phyloP scores from a whole-genome alignment of 2,113 vertebrate genomes.

The Plestiodon gilberti region DNA sequence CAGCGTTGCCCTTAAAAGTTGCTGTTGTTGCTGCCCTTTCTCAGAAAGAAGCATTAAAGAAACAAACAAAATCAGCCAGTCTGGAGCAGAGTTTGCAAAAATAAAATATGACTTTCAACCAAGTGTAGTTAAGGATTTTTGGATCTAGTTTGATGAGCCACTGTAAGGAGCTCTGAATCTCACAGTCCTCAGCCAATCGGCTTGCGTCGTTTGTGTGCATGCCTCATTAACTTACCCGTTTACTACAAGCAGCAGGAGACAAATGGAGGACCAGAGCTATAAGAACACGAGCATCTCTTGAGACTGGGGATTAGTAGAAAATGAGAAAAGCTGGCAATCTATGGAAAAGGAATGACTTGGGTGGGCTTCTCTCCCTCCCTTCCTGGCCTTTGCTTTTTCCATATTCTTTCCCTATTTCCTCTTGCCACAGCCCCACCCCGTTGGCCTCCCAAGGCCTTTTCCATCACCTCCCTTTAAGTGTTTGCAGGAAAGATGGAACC shows the following conservation, averaged over 20 bases:
- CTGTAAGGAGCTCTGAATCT: neutral
- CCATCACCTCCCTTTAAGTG: neutral
- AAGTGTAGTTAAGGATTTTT: neutral
- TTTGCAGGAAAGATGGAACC: neutral
- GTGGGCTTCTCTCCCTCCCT: neutral
- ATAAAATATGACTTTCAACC: slow-evolving; percentile 14
- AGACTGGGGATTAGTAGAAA: neutral
- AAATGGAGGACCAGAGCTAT: slow-evolving; percentile 1
- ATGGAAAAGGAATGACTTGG: neutral
- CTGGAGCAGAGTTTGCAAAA: neutral
- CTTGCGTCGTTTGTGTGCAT: neutral
- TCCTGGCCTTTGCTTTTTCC: neutral
- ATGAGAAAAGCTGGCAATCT: neutral
- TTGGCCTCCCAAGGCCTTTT: neutral
- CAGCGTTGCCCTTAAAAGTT: slow-evolving; percentile 50
- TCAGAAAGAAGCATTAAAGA: slow-evolving; percentile 33
- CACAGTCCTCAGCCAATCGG: neutral
- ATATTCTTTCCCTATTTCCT: neutral
- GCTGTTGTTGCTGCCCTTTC: slow-evolving; percentile 42
- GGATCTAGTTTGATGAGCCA: neutral
- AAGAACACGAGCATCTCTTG: neutral
- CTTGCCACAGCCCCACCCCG: neutral
- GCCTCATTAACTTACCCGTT: neutral
- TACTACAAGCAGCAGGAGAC: neutral
- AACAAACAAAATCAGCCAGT: neutral